Conservation (phyloP, 2,113 vertebrate species). For the Corvus cornix region DNA sequence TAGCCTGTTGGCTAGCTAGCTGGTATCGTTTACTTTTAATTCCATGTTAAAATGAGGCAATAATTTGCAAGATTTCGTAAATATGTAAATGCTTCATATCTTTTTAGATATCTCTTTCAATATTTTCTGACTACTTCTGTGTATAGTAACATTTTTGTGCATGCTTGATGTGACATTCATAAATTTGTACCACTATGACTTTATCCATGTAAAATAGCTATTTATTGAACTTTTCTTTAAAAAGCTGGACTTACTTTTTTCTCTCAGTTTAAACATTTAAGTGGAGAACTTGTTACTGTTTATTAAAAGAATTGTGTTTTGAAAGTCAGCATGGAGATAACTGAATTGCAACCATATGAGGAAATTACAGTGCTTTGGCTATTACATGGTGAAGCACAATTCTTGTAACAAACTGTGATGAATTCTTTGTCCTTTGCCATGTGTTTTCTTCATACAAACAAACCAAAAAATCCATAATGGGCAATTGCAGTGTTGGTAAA, state of each 20-base stretch:
- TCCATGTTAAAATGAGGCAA: conserved; percentile 94
- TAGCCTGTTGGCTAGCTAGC: conserved; percentile 84
- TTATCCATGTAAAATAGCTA: conserved; percentile 87
- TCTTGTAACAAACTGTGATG: conserved; percentile 81
- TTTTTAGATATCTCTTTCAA: conserved; percentile 80
- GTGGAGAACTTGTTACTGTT: conserved; percentile 79
- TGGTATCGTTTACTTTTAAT: conserved; percentile 85
- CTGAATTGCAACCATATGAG: conserved; percentile 34
- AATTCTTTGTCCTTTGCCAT: conserved; percentile 71
- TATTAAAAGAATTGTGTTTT: conserved; percentile 80
- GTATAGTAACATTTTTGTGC: conserved; percentile 86
- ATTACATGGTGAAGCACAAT: conserved; percentile 72
- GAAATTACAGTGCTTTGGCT: conserved; percentile 61
- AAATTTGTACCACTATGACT: conserved; percentile 87
- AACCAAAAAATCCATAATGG: conserved; percentile 78
- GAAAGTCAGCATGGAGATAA: conserved; percentile 38
- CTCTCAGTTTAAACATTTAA: conserved; percentile 70
- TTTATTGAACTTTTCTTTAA: conserved; percentile 81
- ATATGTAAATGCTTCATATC: conserved; percentile 88
- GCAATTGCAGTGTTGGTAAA: conserved; percentile 68
- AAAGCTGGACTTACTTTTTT: conserved; percentile 71
- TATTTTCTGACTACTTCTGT: conserved; percentile 82
- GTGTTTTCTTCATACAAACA: conserved; percentile 63
- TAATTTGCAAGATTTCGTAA: conserved; percentile 93
- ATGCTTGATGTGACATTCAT: conserved; percentile 84